Evolutionary conservation across 2,113 vertebrate genomes (phyloP).

Genomic region (Myotis yumanensis): DNA sequence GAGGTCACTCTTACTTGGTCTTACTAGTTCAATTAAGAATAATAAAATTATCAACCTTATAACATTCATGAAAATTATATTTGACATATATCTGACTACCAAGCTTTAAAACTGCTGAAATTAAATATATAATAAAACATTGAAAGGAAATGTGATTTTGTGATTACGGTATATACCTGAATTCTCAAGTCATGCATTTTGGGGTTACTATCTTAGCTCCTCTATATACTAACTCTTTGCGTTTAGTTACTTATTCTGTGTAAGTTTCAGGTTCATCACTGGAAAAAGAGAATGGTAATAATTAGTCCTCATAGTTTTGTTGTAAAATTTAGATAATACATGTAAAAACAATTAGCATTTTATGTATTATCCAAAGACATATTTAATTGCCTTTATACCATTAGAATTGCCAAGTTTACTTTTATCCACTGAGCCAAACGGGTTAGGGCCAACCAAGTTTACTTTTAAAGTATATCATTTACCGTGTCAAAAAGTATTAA

Average conservation of each 20-base stretch:
- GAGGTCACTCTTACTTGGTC: background rate
- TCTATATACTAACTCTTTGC: background rate
- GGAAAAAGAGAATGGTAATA: background rate
- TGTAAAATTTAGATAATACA: background rate
- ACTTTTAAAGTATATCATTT: background rate
- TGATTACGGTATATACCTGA: background rate
- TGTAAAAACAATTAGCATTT: conserved; percentile 3
- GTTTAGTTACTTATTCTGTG: background rate
- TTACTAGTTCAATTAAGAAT: background rate
- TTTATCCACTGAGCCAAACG: too few relatives aligned
- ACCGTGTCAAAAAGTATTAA: background rate
- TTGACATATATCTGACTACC: background rate
- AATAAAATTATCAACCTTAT: background rate
- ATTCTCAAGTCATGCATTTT: background rate
- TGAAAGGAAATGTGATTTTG: background rate
- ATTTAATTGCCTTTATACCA: background rate
- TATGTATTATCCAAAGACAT: background rate
- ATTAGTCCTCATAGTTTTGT: background rate
- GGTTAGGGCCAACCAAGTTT: too few relatives aligned
- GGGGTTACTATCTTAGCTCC: background rate
- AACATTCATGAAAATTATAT: background rate
- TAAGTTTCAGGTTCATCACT: background rate
- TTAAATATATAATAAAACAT: background rate
- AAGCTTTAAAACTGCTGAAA: background rate
- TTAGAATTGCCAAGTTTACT: background rate